Conservation (phyloP, 30 jellyfish, hydroid and myxozoan genomes). For the Calvadosia cruxmelitensis region DNA sequence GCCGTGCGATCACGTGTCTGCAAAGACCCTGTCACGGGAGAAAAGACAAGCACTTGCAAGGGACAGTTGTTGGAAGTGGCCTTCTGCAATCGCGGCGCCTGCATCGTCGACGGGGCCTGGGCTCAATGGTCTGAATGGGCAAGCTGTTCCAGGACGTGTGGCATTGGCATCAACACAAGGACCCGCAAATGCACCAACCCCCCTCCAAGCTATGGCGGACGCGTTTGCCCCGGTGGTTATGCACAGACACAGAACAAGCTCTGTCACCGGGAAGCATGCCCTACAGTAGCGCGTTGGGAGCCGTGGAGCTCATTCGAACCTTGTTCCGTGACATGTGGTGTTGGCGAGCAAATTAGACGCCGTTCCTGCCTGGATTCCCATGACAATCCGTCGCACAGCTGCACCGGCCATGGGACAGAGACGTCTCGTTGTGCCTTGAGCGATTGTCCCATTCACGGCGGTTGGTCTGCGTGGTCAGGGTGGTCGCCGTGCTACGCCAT, state of each 20-base stretch:
- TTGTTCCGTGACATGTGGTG: constrained; percentile 55
- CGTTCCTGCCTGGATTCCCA: constrained; percentile 60
- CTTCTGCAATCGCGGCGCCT: constrained; percentile 31
- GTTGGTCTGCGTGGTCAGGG: constrained; percentile 77
- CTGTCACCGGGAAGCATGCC: constrained; percentile 54
- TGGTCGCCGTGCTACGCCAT: constrained; percentile 78
- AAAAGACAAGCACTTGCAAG: constrained; percentile 42
- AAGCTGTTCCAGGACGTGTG: constrained; percentile 75
- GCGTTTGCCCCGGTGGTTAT: constrained; percentile 61
- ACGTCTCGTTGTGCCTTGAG: constrained; percentile 20
- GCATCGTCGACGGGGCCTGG: constrained; percentile 77
- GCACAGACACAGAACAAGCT: constrained; percentile 47
- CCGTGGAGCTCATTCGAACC: constrained; percentile 67
- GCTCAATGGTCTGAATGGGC: constrained; percentile 83
- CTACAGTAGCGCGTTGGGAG: constrained; percentile 48
- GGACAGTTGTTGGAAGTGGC: constrained; percentile 44
- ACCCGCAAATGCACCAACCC: constrained; percentile 79
- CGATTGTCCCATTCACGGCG: constrained; percentile 52
- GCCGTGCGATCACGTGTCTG: constrained; percentile 58
- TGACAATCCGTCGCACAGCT: constrained; percentile 34
- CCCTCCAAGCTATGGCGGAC: constrained; percentile 61
- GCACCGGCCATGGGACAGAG: constrained; percentile 52
- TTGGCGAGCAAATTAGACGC: constrained; percentile 44
- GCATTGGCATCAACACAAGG: constrained; percentile 68
- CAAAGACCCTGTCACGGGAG: constrained; percentile 50